phyloP scores from a whole-genome alignment of 2,888 invertebrate species.

The Drosophila lacicola region DNA sequence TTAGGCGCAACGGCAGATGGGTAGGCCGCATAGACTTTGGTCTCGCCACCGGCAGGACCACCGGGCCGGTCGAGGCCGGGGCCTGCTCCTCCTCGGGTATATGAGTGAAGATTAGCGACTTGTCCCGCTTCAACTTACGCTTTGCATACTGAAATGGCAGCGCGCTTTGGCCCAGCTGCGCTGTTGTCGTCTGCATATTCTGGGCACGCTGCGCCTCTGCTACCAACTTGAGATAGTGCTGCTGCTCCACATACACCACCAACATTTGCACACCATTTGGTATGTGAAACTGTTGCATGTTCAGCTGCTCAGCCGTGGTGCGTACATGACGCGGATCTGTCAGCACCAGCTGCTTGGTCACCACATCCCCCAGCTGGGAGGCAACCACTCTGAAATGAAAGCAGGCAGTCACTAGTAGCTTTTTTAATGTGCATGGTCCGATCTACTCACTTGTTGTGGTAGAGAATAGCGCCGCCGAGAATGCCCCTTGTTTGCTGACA shows the following conservation, averaged over 20 bases:
- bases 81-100: slow-evolving; percentile 89
- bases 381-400: slow-evolving; percentile 89
- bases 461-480: slow-evolving; percentile 93
- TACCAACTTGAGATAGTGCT: slow-evolving; percentile 87
- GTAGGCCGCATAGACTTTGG: slow-evolving; percentile 86
- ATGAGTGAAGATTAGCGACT: slow-evolving; percentile 92
- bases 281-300: slow-evolving; percentile 88
- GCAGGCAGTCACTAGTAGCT: not conserved
- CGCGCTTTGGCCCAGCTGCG: slow-evolving; percentile 74
- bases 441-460: slow-evolving; percentile 92
- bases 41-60: slow-evolving; percentile 52
- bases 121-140: slow-evolving; percentile 90
- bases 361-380: slow-evolving; percentile 90
- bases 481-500: slow-evolving; percentile 92
- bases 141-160: slow-evolving; percentile 83
- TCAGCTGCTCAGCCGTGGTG: slow-evolving; percentile 90
- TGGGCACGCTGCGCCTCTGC: slow-evolving; percentile 85
- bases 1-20: slow-evolving; percentile 87
- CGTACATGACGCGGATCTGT: slow-evolving; percentile 94
- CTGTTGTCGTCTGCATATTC: slow-evolving; percentile 80
- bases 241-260: slow-evolving; percentile 90
- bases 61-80: not conserved
- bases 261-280: slow-evolving; percentile 93
- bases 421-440: fast-evolving
- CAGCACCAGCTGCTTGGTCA: slow-evolving; percentile 92